A percentile compares a stretch with the other conserved stretches of the same genome.
phyloP scores from a whole-genome alignment of 2,888 invertebrate species.

The Aromia moschata region DNA sequence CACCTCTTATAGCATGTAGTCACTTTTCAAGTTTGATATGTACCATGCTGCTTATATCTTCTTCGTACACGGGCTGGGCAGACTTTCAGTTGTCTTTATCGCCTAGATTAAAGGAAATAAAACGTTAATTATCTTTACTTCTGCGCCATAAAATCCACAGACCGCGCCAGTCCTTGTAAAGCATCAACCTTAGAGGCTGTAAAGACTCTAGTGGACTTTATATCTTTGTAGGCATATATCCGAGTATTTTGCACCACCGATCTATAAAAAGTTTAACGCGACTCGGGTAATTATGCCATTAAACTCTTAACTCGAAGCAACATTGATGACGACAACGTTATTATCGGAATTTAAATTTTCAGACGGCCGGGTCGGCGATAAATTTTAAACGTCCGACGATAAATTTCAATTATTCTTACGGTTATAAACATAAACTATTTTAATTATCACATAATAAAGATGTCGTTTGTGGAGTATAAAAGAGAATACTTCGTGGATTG shows the following conservation, averaged over 20 bases:
- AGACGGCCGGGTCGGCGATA: background rate
- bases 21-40: too few species aligned
- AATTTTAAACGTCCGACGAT: conserved; percentile 7
- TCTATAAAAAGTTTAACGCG: conserved; percentile 37
- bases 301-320: conserved; percentile 18
- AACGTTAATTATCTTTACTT: conserved; percentile 19
- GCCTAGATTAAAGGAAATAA: conserved; percentile 17
- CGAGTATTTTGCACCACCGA: conserved; percentile 20
- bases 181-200: conserved; percentile 19
- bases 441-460: conserved; percentile 16
- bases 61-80: too few species aligned
- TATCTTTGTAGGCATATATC: conserved; percentile 26
- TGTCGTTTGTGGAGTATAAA: conserved; percentile 1
- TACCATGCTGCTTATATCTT: too few species aligned
- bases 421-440: conserved; percentile 10
- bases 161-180: conserved; percentile 13
- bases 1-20: too few species aligned
- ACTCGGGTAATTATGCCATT: conserved; percentile 39
- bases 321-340: conserved; percentile 14
- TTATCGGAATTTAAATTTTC: conserved; percentile 16
- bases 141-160: conserved; percentile 6
- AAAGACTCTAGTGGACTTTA: conserved; percentile 24
- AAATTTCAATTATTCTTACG: conserved; percentile 11
- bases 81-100: conserved; percentile 8
- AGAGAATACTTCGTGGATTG: conserved; percentile 6